Percentiles rank a stretch among this genome's conserved stretches.
Conservation (phyloP, 2,888 invertebrate genomes). For the Caradrina clavipalpis region DNA sequence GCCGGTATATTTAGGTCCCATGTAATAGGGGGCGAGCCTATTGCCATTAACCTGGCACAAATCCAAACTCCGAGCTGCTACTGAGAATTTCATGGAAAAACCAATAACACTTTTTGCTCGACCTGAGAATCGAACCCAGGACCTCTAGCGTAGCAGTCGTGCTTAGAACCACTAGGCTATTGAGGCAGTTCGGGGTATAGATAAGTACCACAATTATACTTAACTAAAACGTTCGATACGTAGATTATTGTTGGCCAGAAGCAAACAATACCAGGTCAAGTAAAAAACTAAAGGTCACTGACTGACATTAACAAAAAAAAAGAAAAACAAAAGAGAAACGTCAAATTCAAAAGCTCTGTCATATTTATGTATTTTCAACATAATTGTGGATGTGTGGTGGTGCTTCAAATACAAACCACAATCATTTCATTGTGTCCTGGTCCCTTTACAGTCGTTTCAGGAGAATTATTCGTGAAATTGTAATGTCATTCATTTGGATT, state of each 20-base stretch:
- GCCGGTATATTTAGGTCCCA: too few relatives aligned
- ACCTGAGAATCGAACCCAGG: too few relatives aligned
- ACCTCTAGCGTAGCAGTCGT: too few relatives aligned
- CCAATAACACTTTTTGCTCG: too few relatives aligned
- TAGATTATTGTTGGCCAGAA: neutral
- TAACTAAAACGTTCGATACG: neutral
- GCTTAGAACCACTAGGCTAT: too few relatives aligned
- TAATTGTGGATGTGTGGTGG: constrained; percentile 54
- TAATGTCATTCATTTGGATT: constrained; percentile 47
- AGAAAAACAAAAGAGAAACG: neutral
- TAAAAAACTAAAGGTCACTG: neutral
- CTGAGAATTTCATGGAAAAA: too few relatives aligned
- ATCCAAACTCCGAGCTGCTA: too few relatives aligned
- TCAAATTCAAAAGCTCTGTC: constrained; percentile 20
- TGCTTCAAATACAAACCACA: constrained; percentile 44
- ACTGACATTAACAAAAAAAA: constrained; percentile 4
- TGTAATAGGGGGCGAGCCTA: too few relatives aligned
- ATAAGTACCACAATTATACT: neutral
- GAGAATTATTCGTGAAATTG: constrained; percentile 42
- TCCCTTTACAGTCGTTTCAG: constrained; percentile 27
- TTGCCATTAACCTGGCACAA: too few relatives aligned
- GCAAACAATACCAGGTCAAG: neutral
- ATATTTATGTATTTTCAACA: constrained; percentile 43
- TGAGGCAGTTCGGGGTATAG: too few relatives aligned
- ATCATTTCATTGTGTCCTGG: constrained; percentile 51